Percentiles rank a stretch among this genome's conserved stretches.
Conservation (phyloP, 92 coral and sea anemone genomes). For the Phenganax stokvisi region DNA sequence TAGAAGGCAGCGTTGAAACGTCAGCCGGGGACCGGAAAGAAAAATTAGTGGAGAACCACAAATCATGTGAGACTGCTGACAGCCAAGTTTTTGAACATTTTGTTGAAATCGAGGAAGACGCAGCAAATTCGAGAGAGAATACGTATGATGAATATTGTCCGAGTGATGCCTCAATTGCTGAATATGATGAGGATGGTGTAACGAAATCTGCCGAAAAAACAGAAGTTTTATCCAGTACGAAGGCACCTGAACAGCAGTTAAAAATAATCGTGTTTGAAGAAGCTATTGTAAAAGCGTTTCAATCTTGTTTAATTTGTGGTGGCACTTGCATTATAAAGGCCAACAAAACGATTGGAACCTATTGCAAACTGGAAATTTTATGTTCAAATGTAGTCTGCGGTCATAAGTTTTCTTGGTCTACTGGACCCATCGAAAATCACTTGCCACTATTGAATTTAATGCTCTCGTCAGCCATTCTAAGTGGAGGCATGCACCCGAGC, state of each 20-base stretch:
- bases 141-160: too few species aligned
- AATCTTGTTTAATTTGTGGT: background rate
- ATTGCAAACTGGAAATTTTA: background rate
- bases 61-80: too few species aligned
- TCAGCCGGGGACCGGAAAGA: too few species aligned
- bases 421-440: background rate
- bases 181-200: too few species aligned
- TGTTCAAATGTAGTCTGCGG: background rate
- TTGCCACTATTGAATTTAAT: background rate
- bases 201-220: background rate
- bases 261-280: background rate
- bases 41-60: too few species aligned
- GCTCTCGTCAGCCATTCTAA: background rate
- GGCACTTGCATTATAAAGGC: background rate
- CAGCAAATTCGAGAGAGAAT: too few species aligned
- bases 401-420: background rate
- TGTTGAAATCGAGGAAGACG: too few species aligned
- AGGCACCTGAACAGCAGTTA: background rate
- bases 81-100: too few species aligned
- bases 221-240: background rate
- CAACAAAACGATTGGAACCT: background rate
- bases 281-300: background rate
- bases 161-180: too few species aligned
- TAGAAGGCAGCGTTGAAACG: too few species aligned
- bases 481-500: constrained; percentile 5